Base-by-base conservation (phyloP, 1,140 invertebrate genomes). In the Heliconius hewitsoni region DNA sequence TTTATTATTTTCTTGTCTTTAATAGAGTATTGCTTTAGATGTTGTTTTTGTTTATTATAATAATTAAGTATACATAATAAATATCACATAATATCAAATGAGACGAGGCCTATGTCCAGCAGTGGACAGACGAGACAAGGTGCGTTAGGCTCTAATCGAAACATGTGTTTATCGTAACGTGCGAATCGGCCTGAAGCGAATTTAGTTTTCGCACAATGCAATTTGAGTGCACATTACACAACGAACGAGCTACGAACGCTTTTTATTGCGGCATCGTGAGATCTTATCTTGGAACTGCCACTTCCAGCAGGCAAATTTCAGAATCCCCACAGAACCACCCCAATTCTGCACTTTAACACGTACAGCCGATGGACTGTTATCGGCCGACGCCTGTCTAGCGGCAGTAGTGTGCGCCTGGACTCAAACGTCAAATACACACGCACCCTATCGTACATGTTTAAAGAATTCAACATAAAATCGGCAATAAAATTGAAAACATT, bases 151-250 rank as follows among this genome's bases (percentile, higher is more conserved):
- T 83, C 89, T 87, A 92, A 91, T 93, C 87, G 89, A 89, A 92
- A 90, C 91, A 93, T 92, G 87, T 93, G 92, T 94, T 94, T 93
- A 94, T 93, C 92, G 93, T 88, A 90, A 92, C 91, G 90, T 90
- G 89, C 91, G 90, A 92, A 94, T 94, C 91, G 87, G 89, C 90
- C 91, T 93, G 92, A 93, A 89, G 89, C 91, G 92, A 93, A 94
- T 94, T 72, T 94, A 94, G 92, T 93, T 94, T 89, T 92, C 92
- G 91, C 92, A 94, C 93, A 94, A 94, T 94, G 93, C 92, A 94
- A 94, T 94, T 94, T 93, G 91, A 93, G 93, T 94, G 93, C 91
- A 93, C 89, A 94, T 94, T 94, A 93, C 93, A 93, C 92, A 94
- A 93, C 91, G 92, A 87, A 94, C 91, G 90, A 93, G 89, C 90